Conservation (phyloP, 1,140 invertebrate species). For the Scaptomyza montana region DNA sequence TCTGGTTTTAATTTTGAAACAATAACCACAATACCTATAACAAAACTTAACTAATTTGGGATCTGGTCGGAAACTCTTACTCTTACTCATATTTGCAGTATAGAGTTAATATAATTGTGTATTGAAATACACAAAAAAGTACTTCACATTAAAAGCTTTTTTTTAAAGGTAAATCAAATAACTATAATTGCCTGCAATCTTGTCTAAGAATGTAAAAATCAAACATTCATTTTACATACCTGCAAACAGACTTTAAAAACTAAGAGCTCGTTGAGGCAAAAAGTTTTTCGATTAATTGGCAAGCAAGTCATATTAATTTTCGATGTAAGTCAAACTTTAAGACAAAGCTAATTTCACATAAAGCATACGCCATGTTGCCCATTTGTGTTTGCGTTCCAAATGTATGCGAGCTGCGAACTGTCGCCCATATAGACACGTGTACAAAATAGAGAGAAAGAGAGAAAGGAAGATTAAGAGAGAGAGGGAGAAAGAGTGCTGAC, state of each 20-base stretch:
- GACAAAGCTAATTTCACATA: constrained; percentile 47
- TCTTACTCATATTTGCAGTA: no score
- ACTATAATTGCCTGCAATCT: no score
- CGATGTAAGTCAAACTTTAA: constrained; percentile 1
- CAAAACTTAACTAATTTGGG: no score
- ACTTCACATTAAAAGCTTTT: no score
- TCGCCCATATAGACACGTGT: constrained; percentile 37
- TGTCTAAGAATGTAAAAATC: no score
- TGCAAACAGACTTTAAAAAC: background rate
- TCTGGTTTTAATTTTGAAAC: background rate
- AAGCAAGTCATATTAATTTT: background rate
- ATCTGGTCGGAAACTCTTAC: no score
- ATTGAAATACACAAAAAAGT: no score
- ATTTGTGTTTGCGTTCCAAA: constrained; percentile 17
- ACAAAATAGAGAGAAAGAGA: background rate
- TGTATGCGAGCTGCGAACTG: constrained; percentile 43
- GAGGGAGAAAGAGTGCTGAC: background rate
- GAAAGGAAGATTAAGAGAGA: no score
- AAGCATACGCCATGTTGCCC: constrained; percentile 46
- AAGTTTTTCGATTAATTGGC: background rate
- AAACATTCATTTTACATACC: background rate
- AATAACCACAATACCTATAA: background rate
- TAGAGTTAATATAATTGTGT: no score
- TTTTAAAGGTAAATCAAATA: no score
- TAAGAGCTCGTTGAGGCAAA: background rate